phyloP scores from a whole-genome alignment of 2,888 invertebrate genomes.

The Drosophila anceps region DNA sequence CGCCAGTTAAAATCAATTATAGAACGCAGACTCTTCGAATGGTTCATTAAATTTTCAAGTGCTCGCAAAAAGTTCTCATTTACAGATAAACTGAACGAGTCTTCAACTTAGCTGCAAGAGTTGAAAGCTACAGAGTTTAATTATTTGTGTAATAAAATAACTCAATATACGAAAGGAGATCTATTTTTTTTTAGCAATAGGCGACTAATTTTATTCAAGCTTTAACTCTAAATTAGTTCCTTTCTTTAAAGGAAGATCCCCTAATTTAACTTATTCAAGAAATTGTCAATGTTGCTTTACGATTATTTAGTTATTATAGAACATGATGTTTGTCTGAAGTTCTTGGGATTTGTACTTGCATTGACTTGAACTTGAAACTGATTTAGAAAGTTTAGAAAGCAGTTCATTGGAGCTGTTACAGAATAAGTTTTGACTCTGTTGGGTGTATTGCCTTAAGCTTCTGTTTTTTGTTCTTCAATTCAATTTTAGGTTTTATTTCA shows the following conservation, averaged over 20 bases:
- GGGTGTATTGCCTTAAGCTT: background rate
- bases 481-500: background rate
- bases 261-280: no score
- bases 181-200: background rate
- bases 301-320: background rate
- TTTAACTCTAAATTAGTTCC: background rate
- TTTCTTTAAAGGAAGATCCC: background rate
- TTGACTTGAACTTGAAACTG: background rate
- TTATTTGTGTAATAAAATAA: background rate
- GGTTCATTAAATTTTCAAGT: slow-evolving; percentile 46
- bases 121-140: background rate
- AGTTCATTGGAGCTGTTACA: background rate
- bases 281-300: no score
- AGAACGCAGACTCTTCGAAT: slow-evolving; percentile 20
- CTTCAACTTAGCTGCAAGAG: background rate
- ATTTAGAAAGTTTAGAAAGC: background rate
- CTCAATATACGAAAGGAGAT: background rate
- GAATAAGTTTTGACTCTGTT: background rate
- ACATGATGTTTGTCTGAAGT: background rate
- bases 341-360: background rate
- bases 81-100: background rate
- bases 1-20: slow-evolving; percentile 43
- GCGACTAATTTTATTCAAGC: no score
- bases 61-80: slow-evolving; percentile 5
- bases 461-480: background rate